Evolutionary conservation across 2,797 vertebrate genomes (phyloP), one percentile per base, ranked within the genome.

Genomic region (Cryptoprocta ferox): DNA sequence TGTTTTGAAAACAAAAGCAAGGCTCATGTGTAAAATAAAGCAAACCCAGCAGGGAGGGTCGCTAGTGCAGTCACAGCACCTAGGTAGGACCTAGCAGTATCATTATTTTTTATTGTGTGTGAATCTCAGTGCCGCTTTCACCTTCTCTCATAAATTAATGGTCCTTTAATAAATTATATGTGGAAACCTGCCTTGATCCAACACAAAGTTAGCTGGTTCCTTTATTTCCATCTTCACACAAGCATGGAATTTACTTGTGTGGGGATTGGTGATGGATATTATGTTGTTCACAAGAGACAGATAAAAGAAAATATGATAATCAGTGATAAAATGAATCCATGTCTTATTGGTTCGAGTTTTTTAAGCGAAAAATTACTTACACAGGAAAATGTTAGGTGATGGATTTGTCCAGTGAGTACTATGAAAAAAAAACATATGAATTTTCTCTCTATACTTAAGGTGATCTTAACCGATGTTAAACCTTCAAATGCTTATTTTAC

Each of bases 1-100:
- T 48, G 6, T 53, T 96, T 94, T 89, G 78, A 4, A 61, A 91
- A 91, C 39, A 89, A 92, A 96, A 94, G 79, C 6, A 80, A 84
- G 42, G 18, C 50, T 35, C 2, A 1, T 75, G 14, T 59, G 3
- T 82, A 80, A 53, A 71, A 93, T 83, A 73, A 88, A 95, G 45
- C 13, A 73, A 66, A 37, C 35, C 12, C 24, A 70, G 7, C 37
- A 95, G 75, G 50, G 75, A 50, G 12, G 9, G 12, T 50, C 45
- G 21, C 56, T 80, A 12, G 6, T 7, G 19, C 24, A 65, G 18
- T n/a, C 28, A 18, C 35, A 59, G 19, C 56, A 24, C 56, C 56
- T 59, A 59, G 32, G 21, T 15, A 32, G 15, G n/a, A 65, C 48
- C n/a, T 68, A 5, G 26, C 21, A n/a, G 48, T 70, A 73, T 21